Evolutionary conservation across 2,113 vertebrate species (phyloP), one percentile per base, ranked within the genome.

Genomic region (Microtus pennsylvanicus): DNA sequence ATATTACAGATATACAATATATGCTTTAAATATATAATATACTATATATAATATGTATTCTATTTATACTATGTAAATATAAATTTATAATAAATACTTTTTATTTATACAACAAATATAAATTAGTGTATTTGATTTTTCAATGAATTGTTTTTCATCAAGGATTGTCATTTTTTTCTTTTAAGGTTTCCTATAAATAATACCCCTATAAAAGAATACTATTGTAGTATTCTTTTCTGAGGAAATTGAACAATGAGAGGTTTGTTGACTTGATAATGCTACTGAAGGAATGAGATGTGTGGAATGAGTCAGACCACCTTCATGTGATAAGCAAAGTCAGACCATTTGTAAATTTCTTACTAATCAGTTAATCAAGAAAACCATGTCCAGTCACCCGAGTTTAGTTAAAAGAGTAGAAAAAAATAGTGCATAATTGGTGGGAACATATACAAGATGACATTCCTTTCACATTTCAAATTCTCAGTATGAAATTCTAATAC

Each of bases 71-170:
- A 28, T 28, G 10, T 26, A 81, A 92, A 97, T 90, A 96, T 70
- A 70, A 70, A 70, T n/a, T n/a, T n/a, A 17, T n/a, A 70, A 33
- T 70, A n/a, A n/a, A 70, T n/a, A 70, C 19, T 35, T 70, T 35
- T 2, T 70, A 17, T 70, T 33, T 70, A 70, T 70, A 70, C 30
- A 33, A 70, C 13, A 81, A 93, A 96, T 90, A 96, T 86, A 97
- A 70, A 70, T 97, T 94, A 95, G 70, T 69, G 21, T 24, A 87
- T 94, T 94, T 97, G 86, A 93, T 86, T 96, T 95, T 89, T 91
- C 50, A 95, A 90, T 92, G 52, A 93, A 67, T 93, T 91, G 72
- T 38, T 74, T 86, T 47, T 30, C 30, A 33, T 95, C 67, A 95
- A 94, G 47, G 92, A 93, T 50, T 72, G 7, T n/a, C 91, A 76